These are phyloP conservation scores for Phocoena phocoena DNA, from an alignment of 2,113 vertebrate genomes.

Conservation along the genomic window DNA sequence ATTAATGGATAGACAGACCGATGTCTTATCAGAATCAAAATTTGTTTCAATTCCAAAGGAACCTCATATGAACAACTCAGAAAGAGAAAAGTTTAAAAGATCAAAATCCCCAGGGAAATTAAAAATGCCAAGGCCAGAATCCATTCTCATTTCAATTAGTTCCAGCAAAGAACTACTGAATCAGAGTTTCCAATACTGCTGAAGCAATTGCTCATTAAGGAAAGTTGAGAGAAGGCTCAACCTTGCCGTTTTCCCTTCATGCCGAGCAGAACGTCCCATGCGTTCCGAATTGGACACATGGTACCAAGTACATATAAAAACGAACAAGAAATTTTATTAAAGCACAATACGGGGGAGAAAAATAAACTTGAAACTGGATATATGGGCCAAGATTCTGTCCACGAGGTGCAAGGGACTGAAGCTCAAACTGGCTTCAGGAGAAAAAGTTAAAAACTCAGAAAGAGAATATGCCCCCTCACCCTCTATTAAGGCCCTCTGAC, in stretches of 20 bases:
- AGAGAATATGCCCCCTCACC: not conserved
- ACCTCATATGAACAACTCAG: constrained; percentile 6
- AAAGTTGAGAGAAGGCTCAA: not conserved
- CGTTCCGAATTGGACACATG: not conserved
- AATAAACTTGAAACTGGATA: not conserved
- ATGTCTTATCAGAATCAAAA: not conserved
- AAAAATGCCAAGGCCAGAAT: constrained; percentile 48
- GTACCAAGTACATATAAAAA: not conserved
- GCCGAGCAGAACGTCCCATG: not conserved
- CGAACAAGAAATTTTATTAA: not conserved
- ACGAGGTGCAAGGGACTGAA: not conserved
- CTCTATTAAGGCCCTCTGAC: not conserved
- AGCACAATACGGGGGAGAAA: not conserved
- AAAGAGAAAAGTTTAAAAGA: constrained; percentile 30
- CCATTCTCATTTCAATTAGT: constrained; percentile 30
- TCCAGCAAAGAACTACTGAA: not conserved
- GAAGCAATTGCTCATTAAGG: not conserved
- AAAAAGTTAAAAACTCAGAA: not conserved
- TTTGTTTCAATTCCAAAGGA: constrained; percentile 23
- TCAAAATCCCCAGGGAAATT: constrained; percentile 44
- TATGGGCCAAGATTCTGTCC: not conserved
- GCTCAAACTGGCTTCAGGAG: not conserved
- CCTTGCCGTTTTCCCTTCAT: not conserved
- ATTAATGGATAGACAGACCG: not conserved
- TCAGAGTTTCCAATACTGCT: not conserved